phyloP scores from a whole-genome alignment of 2,113 vertebrate genomes.

The Morphnarchus princeps region DNA sequence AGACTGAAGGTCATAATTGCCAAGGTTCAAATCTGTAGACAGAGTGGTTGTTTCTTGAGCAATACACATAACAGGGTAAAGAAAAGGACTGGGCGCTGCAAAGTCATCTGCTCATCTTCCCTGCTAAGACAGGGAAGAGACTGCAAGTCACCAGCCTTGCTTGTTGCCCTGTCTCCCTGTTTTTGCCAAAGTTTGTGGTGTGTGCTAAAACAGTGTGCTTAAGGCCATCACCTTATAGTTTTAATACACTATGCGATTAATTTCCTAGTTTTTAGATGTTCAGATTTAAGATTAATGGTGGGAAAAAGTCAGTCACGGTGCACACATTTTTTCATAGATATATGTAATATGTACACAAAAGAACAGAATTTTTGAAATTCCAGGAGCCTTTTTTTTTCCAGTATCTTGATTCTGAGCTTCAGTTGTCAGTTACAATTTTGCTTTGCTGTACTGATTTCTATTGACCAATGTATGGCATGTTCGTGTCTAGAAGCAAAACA shows the following conservation, averaged over 20 bases:
- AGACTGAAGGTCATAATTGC: not conserved
- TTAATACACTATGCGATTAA: not conserved
- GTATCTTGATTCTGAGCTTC: not conserved
- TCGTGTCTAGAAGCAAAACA: not conserved
- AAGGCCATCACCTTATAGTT: not conserved
- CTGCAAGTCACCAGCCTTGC: not conserved
- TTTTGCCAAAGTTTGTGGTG: not conserved
- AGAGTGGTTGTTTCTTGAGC: not conserved
- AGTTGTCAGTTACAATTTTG: not conserved
- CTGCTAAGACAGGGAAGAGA: not conserved
- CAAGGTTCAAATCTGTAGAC: not conserved
- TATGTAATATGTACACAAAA: not conserved
- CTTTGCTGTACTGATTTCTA: not conserved
- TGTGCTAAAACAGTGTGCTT: not conserved
- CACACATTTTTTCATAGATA: accelerated
- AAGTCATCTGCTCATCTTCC: not conserved
- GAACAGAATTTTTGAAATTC: not conserved
- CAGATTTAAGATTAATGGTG: not conserved
- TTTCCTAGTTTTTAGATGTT: not conserved
- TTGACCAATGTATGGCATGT: not conserved
- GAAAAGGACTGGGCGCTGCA: not conserved
- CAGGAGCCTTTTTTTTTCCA: not conserved
- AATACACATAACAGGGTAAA: not conserved
- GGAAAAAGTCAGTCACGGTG: not conserved
- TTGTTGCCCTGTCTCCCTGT: not conserved